Evolutionary conservation across 2,797 vertebrate species (phyloP).

Genomic region (Limnodromus scolopaceus): DNA sequence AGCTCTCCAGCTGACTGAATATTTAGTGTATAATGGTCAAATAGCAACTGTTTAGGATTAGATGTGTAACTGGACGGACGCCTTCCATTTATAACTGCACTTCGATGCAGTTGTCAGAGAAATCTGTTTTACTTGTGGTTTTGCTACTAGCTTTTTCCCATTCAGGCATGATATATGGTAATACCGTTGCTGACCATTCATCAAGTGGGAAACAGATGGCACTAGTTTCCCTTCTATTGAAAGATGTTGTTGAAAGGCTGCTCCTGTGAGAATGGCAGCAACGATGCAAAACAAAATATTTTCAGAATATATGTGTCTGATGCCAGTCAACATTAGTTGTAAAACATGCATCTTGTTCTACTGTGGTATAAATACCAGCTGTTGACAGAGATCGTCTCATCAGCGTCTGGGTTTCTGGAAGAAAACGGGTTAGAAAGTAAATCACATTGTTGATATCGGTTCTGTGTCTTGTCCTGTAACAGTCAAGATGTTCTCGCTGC

Average conservation of each 20-base stretch:
- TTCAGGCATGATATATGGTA: conserved; percentile 29
- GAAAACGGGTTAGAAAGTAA: neutral
- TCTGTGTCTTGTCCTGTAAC: neutral
- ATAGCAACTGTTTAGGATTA: conserved; percentile 54
- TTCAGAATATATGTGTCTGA: neutral
- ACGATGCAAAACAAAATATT: conserved; percentile 38
- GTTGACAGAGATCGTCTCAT: neutral
- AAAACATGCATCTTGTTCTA: neutral
- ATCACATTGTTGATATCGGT: neutral
- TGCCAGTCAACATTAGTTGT: neutral
- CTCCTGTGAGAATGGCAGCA: conserved; percentile 20
- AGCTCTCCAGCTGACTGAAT: conserved; percentile 30
- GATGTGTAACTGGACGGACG: neutral
- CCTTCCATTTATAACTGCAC: conserved; percentile 48
- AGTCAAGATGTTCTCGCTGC: neutral
- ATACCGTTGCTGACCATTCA: conserved; percentile 52
- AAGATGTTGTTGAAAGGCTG: conserved; percentile 19
- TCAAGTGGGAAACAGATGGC: conserved; percentile 72
- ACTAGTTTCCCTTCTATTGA: conserved; percentile 51
- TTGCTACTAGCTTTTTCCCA: conserved; percentile 32
- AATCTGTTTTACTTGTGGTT: conserved; percentile 54
- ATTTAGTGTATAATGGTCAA: conserved; percentile 17
- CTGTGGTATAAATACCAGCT: neutral
- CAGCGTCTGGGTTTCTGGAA: neutral
- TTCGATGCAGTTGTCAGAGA: conserved; percentile 38